phyloP scores from a whole-genome alignment of 2,888 invertebrate genomes.

The Blastobasis adustella region DNA sequence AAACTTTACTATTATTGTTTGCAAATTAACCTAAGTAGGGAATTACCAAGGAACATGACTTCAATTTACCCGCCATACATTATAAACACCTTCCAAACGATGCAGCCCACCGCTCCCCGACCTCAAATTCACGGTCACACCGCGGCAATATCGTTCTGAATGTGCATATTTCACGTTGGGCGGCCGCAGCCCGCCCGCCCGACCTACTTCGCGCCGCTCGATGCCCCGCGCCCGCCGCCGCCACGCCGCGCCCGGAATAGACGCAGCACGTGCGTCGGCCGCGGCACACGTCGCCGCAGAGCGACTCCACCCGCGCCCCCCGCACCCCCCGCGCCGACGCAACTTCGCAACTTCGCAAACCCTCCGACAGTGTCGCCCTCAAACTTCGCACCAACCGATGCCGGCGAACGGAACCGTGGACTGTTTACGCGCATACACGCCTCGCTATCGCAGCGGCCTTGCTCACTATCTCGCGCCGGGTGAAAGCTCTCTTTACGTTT shows the following conservation, averaged over 20 bases:
- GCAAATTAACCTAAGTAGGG: too few relatives aligned
- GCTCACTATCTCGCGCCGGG: slow-evolving; percentile 42
- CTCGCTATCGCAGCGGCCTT: slow-evolving; percentile 57
- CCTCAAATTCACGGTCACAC: not conserved
- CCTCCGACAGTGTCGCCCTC: slow-evolving; percentile 5
- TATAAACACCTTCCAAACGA: too few relatives aligned
- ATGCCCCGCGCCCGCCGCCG: slow-evolving; percentile 53
- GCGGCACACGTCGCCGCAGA: slow-evolving; percentile 49
- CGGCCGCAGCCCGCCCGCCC: slow-evolving; percentile 23
- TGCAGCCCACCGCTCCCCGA: too few relatives aligned
- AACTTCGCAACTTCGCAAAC: not conserved
- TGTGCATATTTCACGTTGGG: slow-evolving; percentile 6
- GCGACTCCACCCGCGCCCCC: slow-evolving; percentile 14
- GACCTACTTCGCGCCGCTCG: slow-evolving; percentile 68
- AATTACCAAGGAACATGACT: too few relatives aligned
- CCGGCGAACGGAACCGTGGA: slow-evolving; percentile 7
- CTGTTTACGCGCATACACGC: slow-evolving; percentile 32
- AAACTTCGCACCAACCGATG: slow-evolving; percentile 10
- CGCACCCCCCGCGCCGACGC: slow-evolving; percentile 16
- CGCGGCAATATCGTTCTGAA: not conserved
- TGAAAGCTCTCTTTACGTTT: slow-evolving; percentile 36
- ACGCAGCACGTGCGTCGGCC: slow-evolving; percentile 69
- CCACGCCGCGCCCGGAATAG: slow-evolving; percentile 63
- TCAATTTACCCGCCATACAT: too few relatives aligned
- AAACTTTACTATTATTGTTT: too few relatives aligned